Base-by-base conservation (phyloP, 37 sponge, comb jelly and placozoan genomes). In the Hormiphora californensis region DNA sequence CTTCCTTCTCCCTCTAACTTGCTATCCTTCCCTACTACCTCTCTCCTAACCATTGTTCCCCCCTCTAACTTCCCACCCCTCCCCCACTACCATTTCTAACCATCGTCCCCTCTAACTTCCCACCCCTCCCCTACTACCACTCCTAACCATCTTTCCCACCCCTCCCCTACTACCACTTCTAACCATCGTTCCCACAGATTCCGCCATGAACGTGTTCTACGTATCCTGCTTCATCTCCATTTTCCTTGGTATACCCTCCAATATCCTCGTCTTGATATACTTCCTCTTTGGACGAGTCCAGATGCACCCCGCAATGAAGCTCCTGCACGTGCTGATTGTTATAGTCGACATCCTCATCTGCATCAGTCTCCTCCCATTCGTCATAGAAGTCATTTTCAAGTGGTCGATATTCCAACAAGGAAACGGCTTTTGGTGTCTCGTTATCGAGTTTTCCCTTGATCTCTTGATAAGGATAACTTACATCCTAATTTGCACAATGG, bases 281-380 rank as follows among this genome's bases (percentile, higher is more conserved):
- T 57, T 57, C 61, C n/a, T 30, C 7, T 15, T 57, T 5, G 61
- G 61, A 28, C 61, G 61, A 19, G n/a, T 57, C 61, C 23, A 23
- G 30, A 57, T 57, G 30, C n/a, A 57, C 61, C n/a, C n/a, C 30
- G n/a, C 61, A 23, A 57, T 57, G 61, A 57, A 57, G n/a, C n/a
- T 30, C n/a, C 61, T 57, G 30, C 61, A 57, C 61, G 27, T 57
- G 30, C 27, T 25, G 61, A 57, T 57, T 28, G 61, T 57, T 19
- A 30, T 57, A 30, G 27, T 30, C 30, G 61, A 57, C n/a, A 57
- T 57, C 30, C 7, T 57, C 4, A 57, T 57, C n/a, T 5, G 30
- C 7, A 30, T 57, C 7, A 21, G n/a, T 30, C 61, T 57, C 17
- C 61, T 57, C 61, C 61, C 61, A 23, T 57, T 57, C 61, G 27